These are phyloP conservation scores for Potorous gilbertii DNA, from an alignment of 2,797 vertebrate species.

Conservation along the genomic window DNA sequence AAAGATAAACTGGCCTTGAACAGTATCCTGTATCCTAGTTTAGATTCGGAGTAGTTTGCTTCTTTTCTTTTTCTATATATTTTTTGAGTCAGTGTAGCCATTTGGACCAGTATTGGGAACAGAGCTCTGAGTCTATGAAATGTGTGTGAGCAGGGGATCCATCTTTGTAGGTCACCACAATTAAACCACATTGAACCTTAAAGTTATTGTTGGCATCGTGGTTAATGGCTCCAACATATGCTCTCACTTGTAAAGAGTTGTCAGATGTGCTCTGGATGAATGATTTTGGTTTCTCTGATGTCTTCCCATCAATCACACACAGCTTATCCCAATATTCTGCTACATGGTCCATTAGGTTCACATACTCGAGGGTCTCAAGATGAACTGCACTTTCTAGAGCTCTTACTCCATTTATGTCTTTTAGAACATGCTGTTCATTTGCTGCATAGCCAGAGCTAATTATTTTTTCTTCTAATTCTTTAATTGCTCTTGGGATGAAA, in stretches of 20 bases:
- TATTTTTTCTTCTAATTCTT: conserved; percentile 64
- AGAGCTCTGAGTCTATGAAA: conserved; percentile 87
- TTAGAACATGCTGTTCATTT: conserved; percentile 90
- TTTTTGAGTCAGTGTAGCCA: conserved; percentile 93
- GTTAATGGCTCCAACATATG: conserved; percentile 94
- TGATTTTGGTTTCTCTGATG: conserved; percentile 95
- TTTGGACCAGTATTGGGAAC: conserved; percentile 90
- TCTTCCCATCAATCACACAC: conserved; percentile 97
- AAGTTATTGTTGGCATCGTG: conserved; percentile 93
- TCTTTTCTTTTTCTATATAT: conserved; percentile 86
- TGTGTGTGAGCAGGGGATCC: conserved; percentile 93
- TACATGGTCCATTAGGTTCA: conserved; percentile 62
- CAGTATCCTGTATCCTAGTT: background rate
- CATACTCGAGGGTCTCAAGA: conserved; percentile 83
- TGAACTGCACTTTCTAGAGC: conserved; percentile 93
- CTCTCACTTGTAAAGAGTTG: conserved; percentile 95
- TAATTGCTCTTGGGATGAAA: conserved; percentile 78
- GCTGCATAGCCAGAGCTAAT: conserved; percentile 87
- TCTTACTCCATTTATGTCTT: conserved; percentile 88
- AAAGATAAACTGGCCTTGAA: background rate
- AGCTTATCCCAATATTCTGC: conserved; percentile 84
- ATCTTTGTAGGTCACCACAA: conserved; percentile 97
- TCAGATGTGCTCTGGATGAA: conserved; percentile 92
- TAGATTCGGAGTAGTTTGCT: conserved; percentile 32
- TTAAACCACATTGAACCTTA: conserved; percentile 93